A percentile compares a stretch with the other conserved stretches of the same genome.
These are phyloP conservation scores for Zootoca vivipara DNA, from an alignment of 2,113 vertebrate species.

Conservation along the genomic window DNA sequence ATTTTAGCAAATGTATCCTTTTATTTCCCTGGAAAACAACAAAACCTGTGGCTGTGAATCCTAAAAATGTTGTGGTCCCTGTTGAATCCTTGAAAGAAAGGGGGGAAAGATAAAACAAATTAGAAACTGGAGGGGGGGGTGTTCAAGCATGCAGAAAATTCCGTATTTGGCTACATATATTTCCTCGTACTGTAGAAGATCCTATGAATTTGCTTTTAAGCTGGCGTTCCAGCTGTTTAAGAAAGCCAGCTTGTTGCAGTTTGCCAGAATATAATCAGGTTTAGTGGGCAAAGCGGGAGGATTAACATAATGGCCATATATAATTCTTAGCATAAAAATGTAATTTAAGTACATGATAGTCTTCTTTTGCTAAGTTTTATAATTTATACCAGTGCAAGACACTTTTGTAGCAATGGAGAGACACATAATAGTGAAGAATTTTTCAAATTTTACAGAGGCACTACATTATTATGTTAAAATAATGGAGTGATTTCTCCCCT, in stretches of 20 bases:
- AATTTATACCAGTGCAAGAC: background rate
- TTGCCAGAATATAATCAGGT: no score
- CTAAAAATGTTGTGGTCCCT: conserved; percentile 93
- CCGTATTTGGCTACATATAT: background rate
- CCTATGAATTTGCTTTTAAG: background rate
- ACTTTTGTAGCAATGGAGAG: background rate
- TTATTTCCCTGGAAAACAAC: conserved; percentile 99
- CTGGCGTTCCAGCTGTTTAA: background rate
- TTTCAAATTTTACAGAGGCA: background rate
- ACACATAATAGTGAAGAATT: background rate
- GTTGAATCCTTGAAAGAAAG: conserved; percentile 86
- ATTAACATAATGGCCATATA: background rate
- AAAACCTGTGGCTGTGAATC: conserved; percentile 95
- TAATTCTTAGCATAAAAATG: background rate
- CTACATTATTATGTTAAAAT: background rate
- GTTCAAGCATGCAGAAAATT: background rate
- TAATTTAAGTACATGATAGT: background rate
- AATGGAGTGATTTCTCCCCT: background rate
- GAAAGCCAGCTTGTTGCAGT: background rate
- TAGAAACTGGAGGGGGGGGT: background rate
- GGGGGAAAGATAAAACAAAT: conserved; percentile 33
- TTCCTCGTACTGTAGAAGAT: background rate
- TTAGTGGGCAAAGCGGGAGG: no score
- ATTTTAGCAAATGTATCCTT: conserved; percentile 95
- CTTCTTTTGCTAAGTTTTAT: background rate